These are phyloP conservation scores for Gavia stellata DNA, from an alignment of 2,113 vertebrate genomes.

Conservation along the genomic window DNA sequence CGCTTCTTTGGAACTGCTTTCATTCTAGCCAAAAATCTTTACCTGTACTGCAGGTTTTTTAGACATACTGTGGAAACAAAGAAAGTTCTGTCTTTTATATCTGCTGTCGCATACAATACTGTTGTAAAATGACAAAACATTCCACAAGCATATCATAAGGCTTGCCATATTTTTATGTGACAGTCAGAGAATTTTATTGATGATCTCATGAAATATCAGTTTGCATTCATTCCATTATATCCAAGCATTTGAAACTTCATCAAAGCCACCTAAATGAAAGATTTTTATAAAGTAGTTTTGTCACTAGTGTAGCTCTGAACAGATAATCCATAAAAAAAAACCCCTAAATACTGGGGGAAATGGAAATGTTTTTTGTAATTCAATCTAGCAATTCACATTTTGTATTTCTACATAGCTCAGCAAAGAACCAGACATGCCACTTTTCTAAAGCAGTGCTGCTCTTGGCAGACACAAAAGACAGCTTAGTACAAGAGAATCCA, in stretches of 20 bases:
- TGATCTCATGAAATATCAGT: neutral
- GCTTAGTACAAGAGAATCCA: neutral
- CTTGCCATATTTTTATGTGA: neutral
- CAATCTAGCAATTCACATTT: neutral
- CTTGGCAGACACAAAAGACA: neutral
- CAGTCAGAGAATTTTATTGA: neutral
- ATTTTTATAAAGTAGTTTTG: neutral
- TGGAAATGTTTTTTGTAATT: neutral
- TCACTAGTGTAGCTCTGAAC: neutral
- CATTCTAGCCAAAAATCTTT: neutral
- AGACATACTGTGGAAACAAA: neutral
- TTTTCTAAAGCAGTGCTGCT: neutral
- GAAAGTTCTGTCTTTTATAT: neutral
- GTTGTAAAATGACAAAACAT: neutral
- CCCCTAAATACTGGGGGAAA: neutral
- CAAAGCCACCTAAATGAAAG: neutral
- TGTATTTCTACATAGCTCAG: neutral
- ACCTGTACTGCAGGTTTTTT: neutral
- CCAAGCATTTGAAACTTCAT: neutral
- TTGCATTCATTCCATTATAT: neutral
- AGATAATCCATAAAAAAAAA: neutral
- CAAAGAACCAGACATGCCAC: neutral
- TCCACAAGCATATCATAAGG: neutral
- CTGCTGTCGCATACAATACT: neutral
- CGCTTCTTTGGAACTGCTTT: neutral